Base-by-base conservation (phyloP, 2,888 invertebrate genomes). In the Erebia aethiops region DNA sequence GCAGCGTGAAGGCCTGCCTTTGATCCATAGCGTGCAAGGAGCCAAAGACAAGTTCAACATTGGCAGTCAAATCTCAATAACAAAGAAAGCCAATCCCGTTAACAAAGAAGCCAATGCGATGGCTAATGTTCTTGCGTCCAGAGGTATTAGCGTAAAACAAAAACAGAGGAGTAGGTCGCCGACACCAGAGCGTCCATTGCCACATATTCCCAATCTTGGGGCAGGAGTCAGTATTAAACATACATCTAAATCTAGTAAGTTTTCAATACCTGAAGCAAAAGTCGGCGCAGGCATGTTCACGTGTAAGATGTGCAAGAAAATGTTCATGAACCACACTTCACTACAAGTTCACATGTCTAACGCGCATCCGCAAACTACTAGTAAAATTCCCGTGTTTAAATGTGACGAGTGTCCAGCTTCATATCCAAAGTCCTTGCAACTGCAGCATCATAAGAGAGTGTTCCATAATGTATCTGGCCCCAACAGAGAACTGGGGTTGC, bases 71-170 rank as follows among this genome's bases (percentile, higher is more conserved):
- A 95, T 96, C 73, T 96, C 96, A 1, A 90, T 96, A 76, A 96
- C 96, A 51, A 95, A 95, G 77, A 93, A 93, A 77, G 88, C 91
- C 4, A 57, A 49, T 58, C 67, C 67, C 2, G 95, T 95, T 64
- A 95, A 95, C 79, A 95, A 95, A 54, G 96, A 96, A 82, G 96
- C 96, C 0, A 96, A 95, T 80, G 96, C 96, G 0, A 96, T 97
- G 80, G 97, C 97, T 0, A 96, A 95, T 82, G 96, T 97, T 71
- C 86, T 97, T 71, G 97, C 96, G 3, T 96, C 96, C 8, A 91
- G 97, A 74, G 97, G 97, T 2, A 97, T 97, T 69, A 97, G 96
- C 51, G 95, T 97, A 0, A 96, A 96, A 61, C 95, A 95, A 57
- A 95, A 96, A 61, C 94, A 95, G 41, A 95, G 92, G 79, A 87